phyloP scores from a whole-genome alignment of 1,140 invertebrate species.

The Tetramorium parvispinum region DNA sequence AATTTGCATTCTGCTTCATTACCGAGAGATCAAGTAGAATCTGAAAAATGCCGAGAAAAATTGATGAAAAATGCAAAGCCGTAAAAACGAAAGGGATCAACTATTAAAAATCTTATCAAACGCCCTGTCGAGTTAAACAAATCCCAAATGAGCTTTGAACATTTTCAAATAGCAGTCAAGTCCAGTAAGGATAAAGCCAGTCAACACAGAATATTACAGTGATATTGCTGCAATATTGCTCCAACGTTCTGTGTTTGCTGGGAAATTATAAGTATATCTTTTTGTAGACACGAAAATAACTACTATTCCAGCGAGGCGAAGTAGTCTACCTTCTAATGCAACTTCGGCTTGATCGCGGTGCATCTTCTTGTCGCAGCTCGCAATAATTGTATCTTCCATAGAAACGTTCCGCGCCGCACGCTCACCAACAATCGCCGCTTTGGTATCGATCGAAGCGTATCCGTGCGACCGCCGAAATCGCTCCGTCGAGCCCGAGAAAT shows the following conservation, averaged over 20 bases:
- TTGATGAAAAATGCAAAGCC: not conserved
- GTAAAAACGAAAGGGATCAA: not conserved
- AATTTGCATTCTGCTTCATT: not conserved
- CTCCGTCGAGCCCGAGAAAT: not conserved
- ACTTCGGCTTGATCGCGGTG: not conserved
- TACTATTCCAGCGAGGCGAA: not conserved
- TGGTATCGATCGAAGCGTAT: conserved; percentile 44
- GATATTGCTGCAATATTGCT: no score
- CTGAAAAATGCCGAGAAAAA: not conserved
- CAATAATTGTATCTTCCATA: not conserved
- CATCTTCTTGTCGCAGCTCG: not conserved
- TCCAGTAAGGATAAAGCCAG: not conserved
- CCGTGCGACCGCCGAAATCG: conserved; percentile 29
- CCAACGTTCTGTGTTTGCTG: no score
- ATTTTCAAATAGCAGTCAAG: not conserved
- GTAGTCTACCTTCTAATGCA: not conserved
- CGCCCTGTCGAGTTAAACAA: not conserved
- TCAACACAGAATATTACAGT: no score
- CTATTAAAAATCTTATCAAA: not conserved
- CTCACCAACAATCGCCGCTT: not conserved
- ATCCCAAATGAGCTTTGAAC: not conserved
- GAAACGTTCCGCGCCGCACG: not conserved
- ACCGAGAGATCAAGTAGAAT: not conserved
- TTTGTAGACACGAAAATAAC: not conserved
- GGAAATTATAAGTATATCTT: not conserved